Conservation (phyloP, 2,113 vertebrate genomes). For the Halcyon malimbica region DNA sequence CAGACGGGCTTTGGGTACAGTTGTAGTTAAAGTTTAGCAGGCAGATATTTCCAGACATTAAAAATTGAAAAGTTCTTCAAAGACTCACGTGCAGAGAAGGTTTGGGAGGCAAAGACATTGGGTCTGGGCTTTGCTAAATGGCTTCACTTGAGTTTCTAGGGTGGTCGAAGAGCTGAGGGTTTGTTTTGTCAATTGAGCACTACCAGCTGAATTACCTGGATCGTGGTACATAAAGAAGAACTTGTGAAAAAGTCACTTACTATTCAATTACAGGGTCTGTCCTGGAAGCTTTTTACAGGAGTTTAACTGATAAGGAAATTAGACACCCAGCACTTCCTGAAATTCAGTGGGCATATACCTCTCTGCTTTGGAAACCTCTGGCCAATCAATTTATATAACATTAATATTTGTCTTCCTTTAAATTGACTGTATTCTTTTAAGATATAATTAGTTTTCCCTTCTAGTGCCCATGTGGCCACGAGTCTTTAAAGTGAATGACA, state of each 20-base stretch:
- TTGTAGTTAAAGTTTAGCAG: slow-evolving; percentile 71
- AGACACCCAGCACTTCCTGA: neutral
- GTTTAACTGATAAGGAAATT: neutral
- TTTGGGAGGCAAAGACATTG: neutral
- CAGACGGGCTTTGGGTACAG: slow-evolving; percentile 65
- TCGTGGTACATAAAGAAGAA: neutral
- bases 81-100: neutral
- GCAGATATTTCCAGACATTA: slow-evolving; percentile 69
- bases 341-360: neutral
- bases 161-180: neutral
- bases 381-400: slow-evolving; percentile 3
- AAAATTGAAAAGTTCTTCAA: slow-evolving; percentile 68
- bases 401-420: slow-evolving; percentile 28
- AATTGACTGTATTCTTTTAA: slow-evolving; percentile 34
- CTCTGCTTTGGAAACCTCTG: neutral
- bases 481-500: neutral
- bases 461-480: neutral
- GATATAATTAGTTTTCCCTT: slow-evolving; percentile 20
- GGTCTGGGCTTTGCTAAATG: neutral
- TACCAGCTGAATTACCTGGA: neutral
- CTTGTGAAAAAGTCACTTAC: neutral
- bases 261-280: neutral
- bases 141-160: neutral
- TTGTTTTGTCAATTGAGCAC: neutral
- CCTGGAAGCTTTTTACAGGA: neutral